Conservation (phyloP, 1,140 invertebrate genomes). For the Platyura marginata region DNA sequence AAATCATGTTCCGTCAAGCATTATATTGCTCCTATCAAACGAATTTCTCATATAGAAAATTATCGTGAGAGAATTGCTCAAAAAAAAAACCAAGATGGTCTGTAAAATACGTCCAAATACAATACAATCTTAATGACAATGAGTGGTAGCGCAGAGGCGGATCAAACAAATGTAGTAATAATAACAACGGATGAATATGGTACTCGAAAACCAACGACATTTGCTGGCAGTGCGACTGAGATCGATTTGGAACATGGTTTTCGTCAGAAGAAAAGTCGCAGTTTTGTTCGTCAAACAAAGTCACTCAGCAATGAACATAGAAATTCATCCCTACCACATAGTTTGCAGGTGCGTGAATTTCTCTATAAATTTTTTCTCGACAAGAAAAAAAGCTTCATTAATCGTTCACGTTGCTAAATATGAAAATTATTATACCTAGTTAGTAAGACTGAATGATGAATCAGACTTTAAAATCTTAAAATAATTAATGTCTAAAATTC, state of each 20-base stretch:
- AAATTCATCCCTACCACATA: slow-evolving; percentile 6
- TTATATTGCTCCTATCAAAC: not conserved
- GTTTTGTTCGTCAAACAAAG: slow-evolving; percentile 4
- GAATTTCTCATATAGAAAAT: not conserved
- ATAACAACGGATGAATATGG: slow-evolving; percentile 3
- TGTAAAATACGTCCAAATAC: too few relatives aligned
- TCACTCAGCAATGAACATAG: slow-evolving; percentile 2
- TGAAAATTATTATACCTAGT: too few relatives aligned
- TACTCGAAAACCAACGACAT: not conserved
- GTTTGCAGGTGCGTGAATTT: slow-evolving; percentile 3
- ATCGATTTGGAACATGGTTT: not conserved
- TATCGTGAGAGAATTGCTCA: too few relatives aligned
- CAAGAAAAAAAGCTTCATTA: not conserved
- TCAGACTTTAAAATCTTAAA: too few relatives aligned
- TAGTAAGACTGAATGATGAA: too few relatives aligned
- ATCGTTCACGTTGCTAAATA: not conserved
- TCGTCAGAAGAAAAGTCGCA: slow-evolving; percentile 1
- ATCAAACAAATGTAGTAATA: not conserved
- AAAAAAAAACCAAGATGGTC: too few relatives aligned
- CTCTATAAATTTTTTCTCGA: not conserved
- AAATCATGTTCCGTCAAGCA: too few relatives aligned
- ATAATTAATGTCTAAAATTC: too few relatives aligned
- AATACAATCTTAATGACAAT: not conserved
- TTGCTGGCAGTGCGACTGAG: not conserved
- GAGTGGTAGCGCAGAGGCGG: not conserved